Evolutionary conservation across 2,113 vertebrate species (phyloP).

Genomic region (Lophura nycthemera): DNA sequence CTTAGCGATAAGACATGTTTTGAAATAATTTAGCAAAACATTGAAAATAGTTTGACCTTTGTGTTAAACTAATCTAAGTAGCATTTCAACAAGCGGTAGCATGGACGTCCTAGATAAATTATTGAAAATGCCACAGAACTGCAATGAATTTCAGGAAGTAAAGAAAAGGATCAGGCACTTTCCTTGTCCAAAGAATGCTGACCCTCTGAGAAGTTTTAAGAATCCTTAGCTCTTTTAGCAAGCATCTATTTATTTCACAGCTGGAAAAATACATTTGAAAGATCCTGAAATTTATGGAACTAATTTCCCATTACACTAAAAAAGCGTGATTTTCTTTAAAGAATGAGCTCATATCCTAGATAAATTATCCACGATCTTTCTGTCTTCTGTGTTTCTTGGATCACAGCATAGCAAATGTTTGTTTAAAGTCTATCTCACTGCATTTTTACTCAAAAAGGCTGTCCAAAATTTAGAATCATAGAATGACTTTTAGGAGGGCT

Average conservation of each 20-base stretch:
- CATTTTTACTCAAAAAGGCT: not conserved
- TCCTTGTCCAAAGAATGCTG: not conserved
- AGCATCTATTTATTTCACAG: not conserved
- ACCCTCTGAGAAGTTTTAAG: not conserved
- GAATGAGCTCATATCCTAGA: not conserved
- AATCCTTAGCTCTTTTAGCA: not conserved
- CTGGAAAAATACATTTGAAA: slow-evolving; percentile 8
- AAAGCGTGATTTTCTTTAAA: not conserved
- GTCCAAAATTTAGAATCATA: not conserved
- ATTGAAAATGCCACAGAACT: slow-evolving; percentile 31
- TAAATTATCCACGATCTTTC: slow-evolving; percentile 10
- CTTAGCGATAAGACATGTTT: slow-evolving; percentile 35
- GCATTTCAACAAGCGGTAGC: not conserved
- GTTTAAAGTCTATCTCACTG: not conserved
- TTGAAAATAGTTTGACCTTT: slow-evolving; percentile 59
- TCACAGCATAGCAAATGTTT: not conserved
- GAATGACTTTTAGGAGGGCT: not conserved
- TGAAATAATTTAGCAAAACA: slow-evolving; percentile 42
- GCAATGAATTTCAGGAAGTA: not conserved
- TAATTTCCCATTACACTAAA: not conserved
- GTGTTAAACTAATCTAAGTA: slow-evolving; percentile 51
- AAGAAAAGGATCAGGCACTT: not conserved
- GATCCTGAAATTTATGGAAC: not conserved
- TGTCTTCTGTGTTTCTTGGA: not conserved
- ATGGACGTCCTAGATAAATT: slow-evolving; percentile 11